These are phyloP conservation scores for Eciton burchellii DNA, from an alignment of 1,140 invertebrate species.

Conservation along the genomic window DNA sequence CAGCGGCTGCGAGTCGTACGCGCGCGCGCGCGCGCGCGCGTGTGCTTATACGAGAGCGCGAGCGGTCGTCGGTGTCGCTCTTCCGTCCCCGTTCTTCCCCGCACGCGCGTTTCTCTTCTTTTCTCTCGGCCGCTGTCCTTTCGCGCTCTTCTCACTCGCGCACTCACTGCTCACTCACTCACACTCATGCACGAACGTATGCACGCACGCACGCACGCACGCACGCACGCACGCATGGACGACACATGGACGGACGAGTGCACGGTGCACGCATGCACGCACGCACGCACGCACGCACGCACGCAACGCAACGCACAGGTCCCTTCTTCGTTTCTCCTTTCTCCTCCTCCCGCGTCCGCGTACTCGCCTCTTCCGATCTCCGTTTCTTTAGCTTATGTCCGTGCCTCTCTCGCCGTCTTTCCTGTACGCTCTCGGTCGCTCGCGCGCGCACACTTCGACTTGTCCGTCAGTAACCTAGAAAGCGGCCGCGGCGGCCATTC, in stretches of 20 bases:
- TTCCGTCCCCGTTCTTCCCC: slow-evolving; percentile 6
- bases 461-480: slow-evolving; percentile 83
- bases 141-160: not conserved
- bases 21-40: slow-evolving; percentile 35
- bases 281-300: not conserved
- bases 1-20: slow-evolving; percentile 17
- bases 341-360: not conserved
- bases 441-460: slow-evolving; percentile 21
- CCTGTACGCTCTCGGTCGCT: not conserved
- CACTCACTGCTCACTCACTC: not conserved
- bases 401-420: slow-evolving; percentile 31
- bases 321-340: not conserved
- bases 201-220: not conserved
- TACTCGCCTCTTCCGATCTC: slow-evolving; percentile 1
- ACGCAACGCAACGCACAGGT: no score
- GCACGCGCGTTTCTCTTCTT: not conserved
- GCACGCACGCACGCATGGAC: not conserved
- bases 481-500: slow-evolving; percentile 80
- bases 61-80: slow-evolving; percentile 25
- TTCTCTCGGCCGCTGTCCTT: not conserved
- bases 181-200: no score
- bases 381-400: slow-evolving; percentile 26
- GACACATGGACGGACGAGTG: no score
- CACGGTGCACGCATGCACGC: not conserved
- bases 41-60: slow-evolving; percentile 38